Conservation (phyloP, 2,113 vertebrate species). For the Bufo bufo region DNA sequence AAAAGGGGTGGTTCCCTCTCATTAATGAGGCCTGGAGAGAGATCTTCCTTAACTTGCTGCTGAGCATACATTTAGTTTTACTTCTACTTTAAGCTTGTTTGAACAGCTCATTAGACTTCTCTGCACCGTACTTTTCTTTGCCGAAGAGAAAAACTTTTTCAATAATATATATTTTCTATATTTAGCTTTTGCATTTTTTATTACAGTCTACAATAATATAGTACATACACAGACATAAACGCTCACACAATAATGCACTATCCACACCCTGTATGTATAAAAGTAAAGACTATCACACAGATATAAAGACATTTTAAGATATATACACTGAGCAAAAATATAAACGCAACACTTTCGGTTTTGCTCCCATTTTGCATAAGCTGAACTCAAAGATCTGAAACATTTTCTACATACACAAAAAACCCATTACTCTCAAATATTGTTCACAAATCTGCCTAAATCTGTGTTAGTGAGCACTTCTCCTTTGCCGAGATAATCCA, state of each 20-base stretch:
- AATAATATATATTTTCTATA: constrained; percentile 15
- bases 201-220: background rate
- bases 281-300: background rate
- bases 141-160: constrained; percentile 6
- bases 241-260: background rate
- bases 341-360: too few relatives aligned
- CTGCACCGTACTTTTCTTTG: constrained; percentile 9
- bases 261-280: background rate
- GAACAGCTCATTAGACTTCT: constrained; percentile 51
- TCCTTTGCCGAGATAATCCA: too few relatives aligned
- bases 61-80: constrained; percentile 52
- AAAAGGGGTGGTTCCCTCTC: constrained; percentile 16
- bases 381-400: too few relatives aligned
- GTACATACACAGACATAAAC: background rate
- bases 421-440: too few relatives aligned
- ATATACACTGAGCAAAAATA: too few relatives aligned
- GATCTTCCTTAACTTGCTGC: constrained; percentile 32
- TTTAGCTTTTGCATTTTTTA: constrained; percentile 1
- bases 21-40: constrained; percentile 57
- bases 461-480: too few relatives aligned
- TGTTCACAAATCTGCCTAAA: too few relatives aligned
- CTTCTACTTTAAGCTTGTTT: constrained; percentile 39
- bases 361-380: too few relatives aligned
- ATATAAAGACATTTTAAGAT: background rate
- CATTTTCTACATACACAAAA: too few relatives aligned